A percentile compares a stretch with the other conserved stretches of the same genome.
phyloP scores from a whole-genome alignment of 37 sponge, comb jelly and placozoan genomes.

The Chondrilla cf. caribensis region DNA sequence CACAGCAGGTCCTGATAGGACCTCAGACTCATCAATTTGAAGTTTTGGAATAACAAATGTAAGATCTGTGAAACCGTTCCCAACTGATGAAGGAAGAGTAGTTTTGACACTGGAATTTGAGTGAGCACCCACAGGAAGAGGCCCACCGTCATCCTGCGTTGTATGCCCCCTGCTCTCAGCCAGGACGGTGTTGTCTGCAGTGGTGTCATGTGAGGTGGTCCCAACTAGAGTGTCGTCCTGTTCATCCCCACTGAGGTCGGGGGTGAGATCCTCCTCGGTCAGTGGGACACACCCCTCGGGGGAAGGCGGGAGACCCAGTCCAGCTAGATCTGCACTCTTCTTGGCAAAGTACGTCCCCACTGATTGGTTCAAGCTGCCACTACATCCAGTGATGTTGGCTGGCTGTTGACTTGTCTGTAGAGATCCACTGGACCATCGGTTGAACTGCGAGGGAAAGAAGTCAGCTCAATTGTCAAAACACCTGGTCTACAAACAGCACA shows the following conservation, averaged over 20 bases:
- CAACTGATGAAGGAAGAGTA: background rate
- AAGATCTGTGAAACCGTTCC: background rate
- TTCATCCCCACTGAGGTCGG: background rate
- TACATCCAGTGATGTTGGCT: too few relatives aligned
- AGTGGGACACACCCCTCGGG: background rate
- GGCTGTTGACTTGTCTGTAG: too few relatives aligned
- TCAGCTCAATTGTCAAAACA: too few relatives aligned
- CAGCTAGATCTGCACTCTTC: background rate
- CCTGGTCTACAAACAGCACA: too few relatives aligned
- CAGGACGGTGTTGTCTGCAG: background rate
- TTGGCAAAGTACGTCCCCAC: constrained; percentile 2
- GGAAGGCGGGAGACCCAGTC: constrained; percentile 2
- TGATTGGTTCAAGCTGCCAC: background rate
- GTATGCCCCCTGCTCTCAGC: background rate
- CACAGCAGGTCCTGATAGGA: too few relatives aligned
- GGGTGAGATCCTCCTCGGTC: background rate
- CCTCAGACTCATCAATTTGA: background rate
- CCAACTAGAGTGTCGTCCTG: background rate
- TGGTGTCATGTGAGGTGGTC: background rate
- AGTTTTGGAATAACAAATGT: background rate
- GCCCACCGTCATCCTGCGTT: background rate
- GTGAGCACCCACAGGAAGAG: too few relatives aligned
- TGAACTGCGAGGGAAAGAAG: too few relatives aligned
- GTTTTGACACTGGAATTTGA: background rate
- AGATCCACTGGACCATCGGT: too few relatives aligned